Conservation (phyloP, 2,797 vertebrate genomes). For the Parauchenoglanis ngamensis region DNA sequence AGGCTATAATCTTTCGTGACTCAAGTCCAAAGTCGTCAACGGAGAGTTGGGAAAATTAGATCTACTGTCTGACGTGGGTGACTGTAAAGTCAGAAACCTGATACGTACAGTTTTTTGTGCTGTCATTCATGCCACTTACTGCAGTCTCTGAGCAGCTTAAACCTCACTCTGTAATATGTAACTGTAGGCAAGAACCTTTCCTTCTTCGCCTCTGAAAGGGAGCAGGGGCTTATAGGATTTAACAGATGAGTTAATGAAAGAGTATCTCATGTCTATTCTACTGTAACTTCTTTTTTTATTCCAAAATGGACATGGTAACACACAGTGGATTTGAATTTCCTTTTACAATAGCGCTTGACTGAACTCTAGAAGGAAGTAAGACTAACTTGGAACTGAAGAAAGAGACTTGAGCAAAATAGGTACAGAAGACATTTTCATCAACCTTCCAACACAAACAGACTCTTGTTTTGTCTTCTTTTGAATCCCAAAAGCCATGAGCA, state of each 20-base stretch:
- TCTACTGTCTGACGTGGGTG: conserved; percentile 33
- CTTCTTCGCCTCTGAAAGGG: conserved; percentile 40
- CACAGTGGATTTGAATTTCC: conserved; percentile 45
- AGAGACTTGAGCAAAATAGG: conserved; percentile 9
- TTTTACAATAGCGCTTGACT: conserved; percentile 28
- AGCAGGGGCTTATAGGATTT: conserved; percentile 41
- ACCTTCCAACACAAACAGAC: conserved; percentile 28
- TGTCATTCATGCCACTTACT: conserved; percentile 41
- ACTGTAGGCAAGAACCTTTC: conserved; percentile 48
- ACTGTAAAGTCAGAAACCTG: conserved; percentile 50
- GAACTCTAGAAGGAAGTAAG: conserved; percentile 4
- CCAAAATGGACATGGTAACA: conserved; percentile 38
- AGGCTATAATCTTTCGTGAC: conserved; percentile 42
- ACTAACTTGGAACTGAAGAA: conserved; percentile 17
- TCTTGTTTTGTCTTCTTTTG: conserved; percentile 38
- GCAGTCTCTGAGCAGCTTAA: conserved; percentile 42
- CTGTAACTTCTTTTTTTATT: conserved; percentile 33
- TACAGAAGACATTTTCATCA: conserved; percentile 29
- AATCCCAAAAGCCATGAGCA: background rate
- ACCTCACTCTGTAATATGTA: conserved; percentile 52
- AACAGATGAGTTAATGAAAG: conserved; percentile 53
- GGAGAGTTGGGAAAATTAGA: conserved; percentile 51
- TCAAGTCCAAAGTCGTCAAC: conserved; percentile 27
- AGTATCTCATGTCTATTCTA: conserved; percentile 51
- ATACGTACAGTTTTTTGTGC: conserved; percentile 47